Evolutionary conservation across 2,888 invertebrate genomes (phyloP).

Genomic region (Agrochola lota): DNA sequence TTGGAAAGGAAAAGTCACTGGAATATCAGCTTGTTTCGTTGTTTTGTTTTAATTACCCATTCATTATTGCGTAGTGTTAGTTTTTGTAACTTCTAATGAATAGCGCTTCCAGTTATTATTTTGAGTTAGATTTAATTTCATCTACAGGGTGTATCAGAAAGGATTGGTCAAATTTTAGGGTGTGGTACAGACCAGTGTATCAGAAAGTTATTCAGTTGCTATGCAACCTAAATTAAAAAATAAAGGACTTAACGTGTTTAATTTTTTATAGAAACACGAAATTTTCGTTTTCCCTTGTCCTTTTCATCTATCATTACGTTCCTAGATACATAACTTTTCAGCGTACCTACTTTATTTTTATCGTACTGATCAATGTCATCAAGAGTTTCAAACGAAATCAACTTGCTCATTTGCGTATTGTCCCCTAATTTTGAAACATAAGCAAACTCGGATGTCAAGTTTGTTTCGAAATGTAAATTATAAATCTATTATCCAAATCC

Average conservation of each 20-base stretch:
- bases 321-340: neutral
- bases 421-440: slow-evolving; percentile 55
- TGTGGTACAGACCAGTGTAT: too few species aligned
- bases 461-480: slow-evolving; percentile 64
- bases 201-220: too few species aligned
- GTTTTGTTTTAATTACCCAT: slow-evolving; percentile 2
- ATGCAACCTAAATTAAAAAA: neutral
- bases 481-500: slow-evolving; percentile 66
- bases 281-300: neutral
- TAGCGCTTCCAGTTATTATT: neutral
- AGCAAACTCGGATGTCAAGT: slow-evolving; percentile 61
- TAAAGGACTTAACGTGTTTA: neutral
- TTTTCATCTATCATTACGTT: neutral
- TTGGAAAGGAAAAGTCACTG: slow-evolving; percentile 32
- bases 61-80: neutral
- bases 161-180: too few species aligned
- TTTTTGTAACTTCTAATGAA: slow-evolving; percentile 4
- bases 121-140: neutral
- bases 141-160: neutral
- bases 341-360: neutral
- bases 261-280: neutral
- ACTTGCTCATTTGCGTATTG: slow-evolving; percentile 50
- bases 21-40: neutral
- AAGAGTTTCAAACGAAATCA: slow-evolving; percentile 43
- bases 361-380: slow-evolving; percentile 1